Percentiles rank a stretch among this genome's conserved stretches.
Evolutionary conservation across 2,113 vertebrate genomes (phyloP).

Genomic region (Gadus chalcogrammus): DNA sequence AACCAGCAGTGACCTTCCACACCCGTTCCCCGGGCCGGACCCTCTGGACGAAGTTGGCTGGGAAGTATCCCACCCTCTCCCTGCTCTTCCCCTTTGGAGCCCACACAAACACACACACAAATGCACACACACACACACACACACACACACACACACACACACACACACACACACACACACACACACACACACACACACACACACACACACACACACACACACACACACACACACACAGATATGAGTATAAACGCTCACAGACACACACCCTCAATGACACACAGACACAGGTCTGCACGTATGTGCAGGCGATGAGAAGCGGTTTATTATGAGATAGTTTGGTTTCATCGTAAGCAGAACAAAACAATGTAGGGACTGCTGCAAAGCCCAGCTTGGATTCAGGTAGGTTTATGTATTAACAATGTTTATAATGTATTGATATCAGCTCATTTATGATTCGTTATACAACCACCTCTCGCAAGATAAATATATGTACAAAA

Average conservation of each 20-base stretch:
- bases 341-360: too few relatives aligned
- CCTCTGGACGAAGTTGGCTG: conserved; percentile 90
- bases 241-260: neutral
- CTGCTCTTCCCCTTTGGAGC: conserved; percentile 82
- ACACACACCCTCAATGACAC: neutral
- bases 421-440: too few relatives aligned
- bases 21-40: conserved; percentile 85
- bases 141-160: conserved; percentile 29
- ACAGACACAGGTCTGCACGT: neutral
- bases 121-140: conserved; percentile 36
- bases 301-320: too few relatives aligned
- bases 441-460: too few relatives aligned
- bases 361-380: too few relatives aligned
- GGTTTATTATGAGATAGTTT: too few relatives aligned
- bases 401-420: too few relatives aligned
- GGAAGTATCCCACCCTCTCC: conserved; percentile 86
- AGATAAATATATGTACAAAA: too few relatives aligned
- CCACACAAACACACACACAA: conserved; percentile 15
- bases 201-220: conserved; percentile 6
- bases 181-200: neutral
- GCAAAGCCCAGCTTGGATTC: too few relatives aligned
- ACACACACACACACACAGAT: neutral
- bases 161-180: conserved; percentile 2
- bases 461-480: too few relatives aligned
- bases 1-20: conserved; percentile 83